These are phyloP conservation scores for Phallusia fumigata DNA, from an alignment of 23 tunicate genomes.

Conservation along the genomic window DNA sequence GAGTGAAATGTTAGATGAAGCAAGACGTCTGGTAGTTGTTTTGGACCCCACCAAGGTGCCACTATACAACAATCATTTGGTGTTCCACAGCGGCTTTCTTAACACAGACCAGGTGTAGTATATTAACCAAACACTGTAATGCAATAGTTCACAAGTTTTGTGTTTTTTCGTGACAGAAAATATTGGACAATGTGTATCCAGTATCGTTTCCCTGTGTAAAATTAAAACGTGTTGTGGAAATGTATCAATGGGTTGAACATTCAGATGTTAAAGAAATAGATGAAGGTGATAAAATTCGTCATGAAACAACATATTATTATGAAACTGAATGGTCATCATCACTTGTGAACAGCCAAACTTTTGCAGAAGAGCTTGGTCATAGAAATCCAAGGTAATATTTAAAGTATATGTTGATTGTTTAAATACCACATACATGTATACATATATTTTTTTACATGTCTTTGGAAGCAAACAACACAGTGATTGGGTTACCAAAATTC, in stretches of 20 bases:
- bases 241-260: conserved; percentile 88
- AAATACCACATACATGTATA: neutral
- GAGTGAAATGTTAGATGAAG: conserved; percentile 36
- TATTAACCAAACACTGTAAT: too few relatives aligned
- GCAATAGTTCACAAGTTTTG: neutral
- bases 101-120: conserved; percentile 33
- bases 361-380: conserved; percentile 77
- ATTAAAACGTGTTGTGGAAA: conserved; percentile 55
- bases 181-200: neutral
- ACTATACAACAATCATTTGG: conserved; percentile 17
- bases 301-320: conserved; percentile 64
- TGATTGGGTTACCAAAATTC: too few relatives aligned
- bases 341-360: conserved; percentile 43
- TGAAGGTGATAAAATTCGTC: conserved; percentile 41
- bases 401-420: neutral
- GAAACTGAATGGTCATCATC: conserved; percentile 60
- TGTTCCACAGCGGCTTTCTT: conserved; percentile 23
- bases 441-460: neutral
- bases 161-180: neutral
- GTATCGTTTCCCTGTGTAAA: conserved; percentile 35
- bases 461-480: neutral
- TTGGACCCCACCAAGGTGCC: conserved; percentile 10
- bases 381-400: conserved; percentile 54
- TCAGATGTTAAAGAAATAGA: conserved; percentile 54
- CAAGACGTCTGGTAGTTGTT: neutral